Base-by-base conservation (phyloP, 2,797 vertebrate genomes). In the Danio kyathit region DNA sequence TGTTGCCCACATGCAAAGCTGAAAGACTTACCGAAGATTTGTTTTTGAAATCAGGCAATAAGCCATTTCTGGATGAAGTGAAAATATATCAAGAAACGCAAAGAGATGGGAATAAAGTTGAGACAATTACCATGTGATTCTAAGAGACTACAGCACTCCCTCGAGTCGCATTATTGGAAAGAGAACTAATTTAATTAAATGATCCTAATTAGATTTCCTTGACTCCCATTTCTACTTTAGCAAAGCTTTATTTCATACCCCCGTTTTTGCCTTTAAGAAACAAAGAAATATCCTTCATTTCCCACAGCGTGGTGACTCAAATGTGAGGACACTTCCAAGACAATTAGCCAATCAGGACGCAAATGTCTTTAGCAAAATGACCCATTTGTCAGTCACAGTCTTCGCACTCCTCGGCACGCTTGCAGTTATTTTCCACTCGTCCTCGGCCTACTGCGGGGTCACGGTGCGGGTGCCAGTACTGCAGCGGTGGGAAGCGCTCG, bases 141-240 rank as follows among this genome's bases (percentile, higher is more conserved):
- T 38, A 46, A 69, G 63, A 77, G 73, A 78, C 70, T 74, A 67
- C 69, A 84, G 76, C 73, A 81, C 71, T 81, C 85, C 81, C 83
- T 64, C 41, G 81, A 83, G 83, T 76, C 74, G 14, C 74, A 83
- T 85, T 72, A 81, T 77, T 82, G 79, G 78, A 83, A 80, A 82
- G 75, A 79, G 80, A 83, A 76, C 74, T 69, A 80, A 85, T 85
- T 87, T 80, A 86, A 85, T 87, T 81, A 87, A 85, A 85, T 78
- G 41, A 75, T 83, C 83, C 85, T 87, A 87, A 87, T 85, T 85
- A 85, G 79, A 85, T 85, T 85, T 78, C 67, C 74, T 77, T 81
- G 52, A 82, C 74, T 83, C 75, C 29, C 75, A 61, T 51, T 41
- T 70, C n/a, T 57, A 63, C 75, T 57, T 52, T 12, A 59, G 43